Evolutionary conservation across 2,113 vertebrate species (phyloP).

Genomic region (Antigone vipio): DNA sequence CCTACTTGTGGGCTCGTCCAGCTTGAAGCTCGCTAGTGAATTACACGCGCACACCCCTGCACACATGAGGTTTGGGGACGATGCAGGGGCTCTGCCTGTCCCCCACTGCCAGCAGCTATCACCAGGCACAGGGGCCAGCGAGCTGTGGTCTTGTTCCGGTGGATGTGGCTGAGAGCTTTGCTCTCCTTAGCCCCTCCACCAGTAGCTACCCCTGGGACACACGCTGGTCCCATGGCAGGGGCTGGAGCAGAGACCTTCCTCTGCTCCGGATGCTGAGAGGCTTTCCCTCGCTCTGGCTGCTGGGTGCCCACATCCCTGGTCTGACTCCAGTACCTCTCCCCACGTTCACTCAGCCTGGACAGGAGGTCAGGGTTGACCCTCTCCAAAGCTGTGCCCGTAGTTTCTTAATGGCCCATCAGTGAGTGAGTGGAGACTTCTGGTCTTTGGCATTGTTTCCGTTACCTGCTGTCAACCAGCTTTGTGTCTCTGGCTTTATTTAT

Average conservation of each 20-base stretch:
- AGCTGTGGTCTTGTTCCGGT: neutral
- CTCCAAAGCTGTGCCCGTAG: neutral
- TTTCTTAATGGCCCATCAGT: neutral
- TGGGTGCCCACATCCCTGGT: neutral
- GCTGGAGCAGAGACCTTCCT: neutral
- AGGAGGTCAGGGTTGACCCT: neutral
- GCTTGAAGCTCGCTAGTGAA: neutral
- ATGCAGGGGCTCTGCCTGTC: neutral
- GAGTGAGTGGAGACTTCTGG: neutral
- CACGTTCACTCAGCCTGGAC: neutral
- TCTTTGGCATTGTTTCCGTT: accelerated
- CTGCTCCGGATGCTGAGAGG: neutral
- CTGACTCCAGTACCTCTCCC: neutral
- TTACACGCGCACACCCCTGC: accelerated
- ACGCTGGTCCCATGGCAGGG: neutral
- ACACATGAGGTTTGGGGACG: accelerated
- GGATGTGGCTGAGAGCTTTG: neutral
- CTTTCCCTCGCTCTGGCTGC: neutral
- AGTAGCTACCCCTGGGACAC: neutral
- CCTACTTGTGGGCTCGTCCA: neutral
- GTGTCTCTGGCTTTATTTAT: neutral
- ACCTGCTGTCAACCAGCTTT: neutral
- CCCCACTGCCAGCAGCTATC: neutral
- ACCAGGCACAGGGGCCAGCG: neutral
- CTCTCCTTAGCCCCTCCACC: no score